phyloP scores from a whole-genome alignment of 1,140 invertebrate species.

The Zaprionus nigranus region DNA sequence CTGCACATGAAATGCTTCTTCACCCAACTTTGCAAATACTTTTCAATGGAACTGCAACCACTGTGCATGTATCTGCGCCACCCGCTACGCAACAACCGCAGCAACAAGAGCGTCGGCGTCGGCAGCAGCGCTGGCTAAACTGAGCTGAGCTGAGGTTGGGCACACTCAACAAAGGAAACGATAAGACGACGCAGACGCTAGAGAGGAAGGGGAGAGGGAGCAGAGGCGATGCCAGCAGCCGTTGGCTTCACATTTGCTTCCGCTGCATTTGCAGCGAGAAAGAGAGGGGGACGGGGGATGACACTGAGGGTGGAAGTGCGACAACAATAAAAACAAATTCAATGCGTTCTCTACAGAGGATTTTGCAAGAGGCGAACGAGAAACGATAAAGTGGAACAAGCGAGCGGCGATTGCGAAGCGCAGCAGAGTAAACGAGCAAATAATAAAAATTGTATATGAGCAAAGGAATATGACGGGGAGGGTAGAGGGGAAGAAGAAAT shows the following conservation, averaged over 20 bases:
- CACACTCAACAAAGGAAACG: conserved; percentile 71
- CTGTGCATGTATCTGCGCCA: conserved; percentile 36
- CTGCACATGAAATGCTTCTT: too few species aligned
- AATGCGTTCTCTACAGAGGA: conserved; percentile 76
- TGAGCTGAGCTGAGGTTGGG: conserved; percentile 6
- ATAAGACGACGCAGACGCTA: conserved; percentile 58
- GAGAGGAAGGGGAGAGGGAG: not conserved
- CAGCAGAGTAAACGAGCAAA: conserved; percentile 74
- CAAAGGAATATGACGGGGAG: not conserved
- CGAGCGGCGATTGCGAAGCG: conserved; percentile 22
- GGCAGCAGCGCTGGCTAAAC: conserved; percentile 14
- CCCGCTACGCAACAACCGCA: conserved; percentile 50
- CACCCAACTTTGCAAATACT: not conserved
- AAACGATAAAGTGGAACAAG: conserved; percentile 55
- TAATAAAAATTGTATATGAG: conserved; percentile 73
- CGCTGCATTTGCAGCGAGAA: conserved; percentile 58
- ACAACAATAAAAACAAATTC: conserved; percentile 82
- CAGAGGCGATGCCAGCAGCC: conserved; percentile 15
- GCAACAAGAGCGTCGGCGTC: conserved; percentile 24
- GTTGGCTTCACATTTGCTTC: conserved; percentile 31
- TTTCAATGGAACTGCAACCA: conserved; percentile 15
- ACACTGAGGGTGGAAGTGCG: conserved; percentile 36
- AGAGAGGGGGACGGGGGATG: not conserved
- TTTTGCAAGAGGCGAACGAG: conserved; percentile 65
- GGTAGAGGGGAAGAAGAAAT: conserved; percentile 36